A percentile compares a stretch with the other conserved stretches of the same genome.
phyloP scores from a whole-genome alignment of 2,888 invertebrate genomes.

The Odontocolon sp. region DNA sequence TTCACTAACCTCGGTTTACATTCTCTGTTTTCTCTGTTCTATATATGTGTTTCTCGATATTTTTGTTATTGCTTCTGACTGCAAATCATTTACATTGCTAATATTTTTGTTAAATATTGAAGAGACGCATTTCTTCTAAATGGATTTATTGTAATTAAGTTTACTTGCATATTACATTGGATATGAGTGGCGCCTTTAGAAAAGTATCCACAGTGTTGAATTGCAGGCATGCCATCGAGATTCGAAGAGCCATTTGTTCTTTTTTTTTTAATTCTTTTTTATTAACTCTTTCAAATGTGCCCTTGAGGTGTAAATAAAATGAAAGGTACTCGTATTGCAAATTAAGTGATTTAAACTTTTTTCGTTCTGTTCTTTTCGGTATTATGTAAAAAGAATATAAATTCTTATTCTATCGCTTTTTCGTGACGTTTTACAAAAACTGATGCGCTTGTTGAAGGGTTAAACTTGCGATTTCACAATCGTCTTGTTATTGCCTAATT shows the following conservation, averaged over 20 bases:
- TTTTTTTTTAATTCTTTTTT: too few species aligned
- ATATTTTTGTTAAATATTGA: constrained; percentile 48
- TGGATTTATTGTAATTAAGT: background rate
- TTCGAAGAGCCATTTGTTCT: too few species aligned
- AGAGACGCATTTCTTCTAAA: background rate
- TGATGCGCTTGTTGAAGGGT: background rate
- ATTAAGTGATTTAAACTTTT: too few species aligned
- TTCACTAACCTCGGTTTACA: background rate
- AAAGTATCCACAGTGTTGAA: too few species aligned
- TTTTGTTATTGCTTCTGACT: constrained; percentile 3
- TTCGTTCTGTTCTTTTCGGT: too few species aligned
- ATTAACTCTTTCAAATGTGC: too few species aligned
- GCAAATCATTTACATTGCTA: constrained; percentile 34
- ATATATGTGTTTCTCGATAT: background rate
- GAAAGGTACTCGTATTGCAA: too few species aligned
- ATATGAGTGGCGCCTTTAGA: constrained; percentile 2
- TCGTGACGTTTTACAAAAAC: too few species aligned
- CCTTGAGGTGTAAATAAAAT: too few species aligned
- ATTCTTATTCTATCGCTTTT: too few species aligned
- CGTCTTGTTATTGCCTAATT: constrained; percentile 52
- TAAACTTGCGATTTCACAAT: background rate
- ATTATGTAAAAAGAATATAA: too few species aligned
- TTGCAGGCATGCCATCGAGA: too few species aligned
- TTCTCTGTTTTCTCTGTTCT: background rate
- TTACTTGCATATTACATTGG: background rate